Conservation (phyloP, 2,113 vertebrate genomes). For the Hypanus sabinus region DNA sequence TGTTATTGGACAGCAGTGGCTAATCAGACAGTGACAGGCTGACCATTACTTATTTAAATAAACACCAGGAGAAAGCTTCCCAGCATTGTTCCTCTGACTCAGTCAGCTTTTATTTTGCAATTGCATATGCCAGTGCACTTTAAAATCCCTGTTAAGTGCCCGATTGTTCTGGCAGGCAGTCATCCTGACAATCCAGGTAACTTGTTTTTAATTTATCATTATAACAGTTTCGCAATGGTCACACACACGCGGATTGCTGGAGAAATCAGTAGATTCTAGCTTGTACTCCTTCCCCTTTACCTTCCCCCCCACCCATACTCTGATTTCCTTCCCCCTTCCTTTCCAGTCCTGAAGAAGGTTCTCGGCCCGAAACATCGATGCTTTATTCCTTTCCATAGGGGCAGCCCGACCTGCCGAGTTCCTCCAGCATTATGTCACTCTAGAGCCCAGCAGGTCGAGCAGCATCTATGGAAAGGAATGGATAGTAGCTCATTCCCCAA, state of each 20-base stretch:
- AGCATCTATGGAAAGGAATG: too few relatives aligned
- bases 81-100: slow-evolving; percentile 42
- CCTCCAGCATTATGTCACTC: too few relatives aligned
- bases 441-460: too few relatives aligned
- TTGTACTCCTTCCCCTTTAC: too few relatives aligned
- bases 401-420: too few relatives aligned
- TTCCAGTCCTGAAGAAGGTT: too few relatives aligned
- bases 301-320: too few relatives aligned
- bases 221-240: neutral
- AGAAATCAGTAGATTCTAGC: too few relatives aligned
- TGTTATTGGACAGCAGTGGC: slow-evolving; percentile 45
- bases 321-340: too few relatives aligned
- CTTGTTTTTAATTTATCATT: neutral
- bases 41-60: slow-evolving; percentile 49
- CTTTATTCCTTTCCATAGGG: too few relatives aligned
- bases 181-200: neutral
- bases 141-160: neutral
- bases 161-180: neutral
- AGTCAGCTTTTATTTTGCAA: slow-evolving; percentile 35
- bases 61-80: slow-evolving; percentile 41
- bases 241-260: neutral
- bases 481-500: too few relatives aligned
- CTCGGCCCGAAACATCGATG: too few relatives aligned
- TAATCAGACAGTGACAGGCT: slow-evolving; percentile 44
- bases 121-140: neutral